These are phyloP conservation scores for Pocota personata DNA, from an alignment of 2,888 invertebrate genomes.

Conservation along the genomic window DNA sequence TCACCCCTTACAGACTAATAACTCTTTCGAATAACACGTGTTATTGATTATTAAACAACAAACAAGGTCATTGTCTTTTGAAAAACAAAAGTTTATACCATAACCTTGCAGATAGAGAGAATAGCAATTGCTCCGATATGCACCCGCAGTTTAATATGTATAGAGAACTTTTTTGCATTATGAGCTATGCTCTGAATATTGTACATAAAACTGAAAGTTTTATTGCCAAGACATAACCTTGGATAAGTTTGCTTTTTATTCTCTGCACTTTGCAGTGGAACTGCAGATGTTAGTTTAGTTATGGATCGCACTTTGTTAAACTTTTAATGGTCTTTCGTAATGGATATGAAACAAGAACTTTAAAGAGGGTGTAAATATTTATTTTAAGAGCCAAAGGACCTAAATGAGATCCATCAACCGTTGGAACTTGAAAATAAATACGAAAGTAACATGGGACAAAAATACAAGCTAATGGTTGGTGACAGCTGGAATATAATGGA, in stretches of 20 bases:
- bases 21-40: not conserved
- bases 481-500: too few relatives aligned
- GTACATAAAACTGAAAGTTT: not conserved
- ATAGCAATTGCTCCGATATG: not conserved
- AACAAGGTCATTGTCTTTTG: not conserved
- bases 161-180: not conserved
- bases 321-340: slow-evolving; percentile 27
- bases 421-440: too few relatives aligned
- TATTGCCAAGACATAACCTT: slow-evolving; percentile 20
- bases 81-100: not conserved
- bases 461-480: too few relatives aligned
- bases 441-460: too few relatives aligned
- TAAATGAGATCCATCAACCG: not conserved
- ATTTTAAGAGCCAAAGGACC: not conserved
- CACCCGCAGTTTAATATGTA: not conserved
- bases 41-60: not conserved
- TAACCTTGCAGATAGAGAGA: not conserved
- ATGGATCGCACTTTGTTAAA: slow-evolving; percentile 3
- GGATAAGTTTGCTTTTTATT: not conserved
- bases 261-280: not conserved
- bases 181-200: not conserved
- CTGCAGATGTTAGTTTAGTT: slow-evolving; percentile 29
- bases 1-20: not conserved
- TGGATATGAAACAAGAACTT: slow-evolving; percentile 15
- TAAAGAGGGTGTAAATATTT: not conserved